phyloP scores from a whole-genome alignment of 2,888 invertebrate genomes.

The Cerastis rubricosa region DNA sequence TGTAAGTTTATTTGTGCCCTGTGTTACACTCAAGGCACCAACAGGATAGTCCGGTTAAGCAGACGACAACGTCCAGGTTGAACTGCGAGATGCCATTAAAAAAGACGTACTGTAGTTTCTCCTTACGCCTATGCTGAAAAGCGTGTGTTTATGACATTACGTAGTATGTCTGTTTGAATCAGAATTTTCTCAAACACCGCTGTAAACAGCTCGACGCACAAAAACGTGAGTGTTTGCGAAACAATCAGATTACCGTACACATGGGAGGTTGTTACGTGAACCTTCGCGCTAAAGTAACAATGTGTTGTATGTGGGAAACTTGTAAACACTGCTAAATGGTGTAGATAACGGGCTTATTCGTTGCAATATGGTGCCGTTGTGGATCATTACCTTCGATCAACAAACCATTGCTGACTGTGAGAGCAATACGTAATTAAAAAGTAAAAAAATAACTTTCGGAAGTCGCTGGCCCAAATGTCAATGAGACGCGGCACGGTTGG shows the following conservation, averaged over 20 bases:
- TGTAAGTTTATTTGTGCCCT: too few species aligned
- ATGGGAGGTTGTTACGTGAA: slow-evolving; percentile 25
- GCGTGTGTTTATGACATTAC: too few species aligned
- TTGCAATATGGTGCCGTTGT: neutral
- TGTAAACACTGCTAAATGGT: neutral
- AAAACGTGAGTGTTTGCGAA: slow-evolving; percentile 37
- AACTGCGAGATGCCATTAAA: too few species aligned
- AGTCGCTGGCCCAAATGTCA: too few species aligned
- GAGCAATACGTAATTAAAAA: neutral
- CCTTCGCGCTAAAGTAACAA: slow-evolving; percentile 33
- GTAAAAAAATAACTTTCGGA: too few species aligned
- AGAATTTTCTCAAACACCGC: neutral
- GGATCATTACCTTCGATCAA: neutral
- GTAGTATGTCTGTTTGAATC: neutral
- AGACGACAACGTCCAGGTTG: too few species aligned
- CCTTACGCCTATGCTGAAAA: too few species aligned
- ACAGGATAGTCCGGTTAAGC: too few species aligned
- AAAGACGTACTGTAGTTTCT: too few species aligned
- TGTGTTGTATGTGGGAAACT: slow-evolving; percentile 18
- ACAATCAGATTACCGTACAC: slow-evolving; percentile 27
- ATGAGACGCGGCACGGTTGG: too few species aligned
- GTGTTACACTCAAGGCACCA: too few species aligned
- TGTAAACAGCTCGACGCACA: neutral
- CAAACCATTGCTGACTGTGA: neutral
- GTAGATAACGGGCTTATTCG: neutral